Evolutionary conservation across 1,140 invertebrate genomes (phyloP), one percentile per base, ranked within the genome.

Genomic region (Mactra quadrangularis): DNA sequence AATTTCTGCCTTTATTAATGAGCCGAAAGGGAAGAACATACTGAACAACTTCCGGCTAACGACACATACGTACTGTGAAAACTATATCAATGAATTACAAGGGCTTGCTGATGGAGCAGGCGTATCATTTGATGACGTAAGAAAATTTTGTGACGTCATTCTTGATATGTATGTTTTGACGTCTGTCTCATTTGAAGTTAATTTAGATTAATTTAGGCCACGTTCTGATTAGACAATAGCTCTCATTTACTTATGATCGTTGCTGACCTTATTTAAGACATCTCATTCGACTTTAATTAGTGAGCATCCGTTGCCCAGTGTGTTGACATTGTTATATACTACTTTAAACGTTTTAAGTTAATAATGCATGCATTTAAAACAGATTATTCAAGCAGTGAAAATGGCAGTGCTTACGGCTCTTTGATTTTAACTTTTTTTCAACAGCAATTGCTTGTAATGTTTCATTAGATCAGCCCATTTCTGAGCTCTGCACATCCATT

Each of bases 81-180:
- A 60, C 15, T 60, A 60, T 53, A 2, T 76, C 1, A 22, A 76
- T 3, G 72, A 76, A 41, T 19, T 76, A 2, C 41, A n/a, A 22
- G 72, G 72, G 25, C 4, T 76, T 19, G 72, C 72, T 25, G 25
- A 60, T n/a, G 72, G 72, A 31, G 35, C 72, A 29, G 38, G 57
- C 27, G 55, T 59, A 0, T 35, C 45, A 2, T 29, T 47, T 19
- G 35, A 76, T 9, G 72, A 76, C 38, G 72, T 76, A 76, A 29
- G 72, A 6, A 57, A 57, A 53, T 29, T n/a, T n/a, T n/a, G n/a
- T n/a, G n/a, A n/a, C n/a, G n/a, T n/a, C n/a, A n/a, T 50, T 13
- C 22, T 9, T 27, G 25, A 59, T 11, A 59, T 27, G 25, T 59
- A 15, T 19, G 11, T 59, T 59, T 22, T 15, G 7, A 15, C n/a